Evolutionary conservation across 2,797 vertebrate genomes (phyloP), one percentile per base, ranked within the genome.

Genomic region (Tangara arthus): DNA sequence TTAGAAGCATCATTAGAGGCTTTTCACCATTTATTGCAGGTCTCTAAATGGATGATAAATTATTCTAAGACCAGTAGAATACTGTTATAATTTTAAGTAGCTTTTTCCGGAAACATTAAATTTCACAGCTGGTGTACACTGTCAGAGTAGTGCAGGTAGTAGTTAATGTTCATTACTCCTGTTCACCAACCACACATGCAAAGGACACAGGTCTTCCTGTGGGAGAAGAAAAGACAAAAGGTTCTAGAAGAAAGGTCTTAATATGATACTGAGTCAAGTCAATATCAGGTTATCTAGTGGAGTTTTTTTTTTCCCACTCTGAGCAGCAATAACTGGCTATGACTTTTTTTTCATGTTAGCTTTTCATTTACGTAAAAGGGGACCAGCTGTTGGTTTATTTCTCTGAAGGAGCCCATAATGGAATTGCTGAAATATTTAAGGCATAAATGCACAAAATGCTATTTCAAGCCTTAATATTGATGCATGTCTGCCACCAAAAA

Each of bases 391-490:
- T 55, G 4, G 81, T 89, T 93, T 92, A 88, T 91, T 93, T 94
- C 82, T 96, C 61, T 57, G 82, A 96, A 95, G 69, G 57, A 94
- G 9, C 20, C 55, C 47, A 26, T 95, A 93, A 96, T 72, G 68
- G 84, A 92, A 72, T 92, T 73, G 73, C 77, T 96, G 92, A 95
- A 95, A 96, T 96, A 95, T 91, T 94, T 95, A 91, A 92, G 65
- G 47, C 61, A 80, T 84, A 96, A 95, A 86, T 94, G 80, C 75
- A 79, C 46, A 77, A 89, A 96, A 95, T 77, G 15, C 41, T 90
- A 42, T 91, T 93, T 64, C 49, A 80, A 42, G 35, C 63, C 77
- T 87, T 90, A 80, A 52, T 93, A 93, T 46, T 73, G 72, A 90
- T 61, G 49, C 71, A 26, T 85, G 56, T 72, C 66, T 94, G 82